Evolutionary conservation across 2,888 invertebrate species (phyloP).

Genomic region (Aricia artaxerxes): DNA sequence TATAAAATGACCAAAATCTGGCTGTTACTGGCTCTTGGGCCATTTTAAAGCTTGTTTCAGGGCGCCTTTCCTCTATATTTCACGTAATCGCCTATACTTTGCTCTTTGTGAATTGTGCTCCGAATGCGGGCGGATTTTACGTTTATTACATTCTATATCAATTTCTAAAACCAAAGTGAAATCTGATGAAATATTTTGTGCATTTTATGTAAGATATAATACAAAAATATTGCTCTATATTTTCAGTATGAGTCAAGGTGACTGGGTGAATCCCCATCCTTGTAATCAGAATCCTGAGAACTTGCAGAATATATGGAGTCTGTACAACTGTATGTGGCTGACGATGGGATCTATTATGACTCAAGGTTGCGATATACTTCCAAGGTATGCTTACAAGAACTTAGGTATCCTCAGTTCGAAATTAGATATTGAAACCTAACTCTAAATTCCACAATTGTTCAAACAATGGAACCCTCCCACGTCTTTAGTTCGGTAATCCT

Average conservation of each 20-base stretch:
- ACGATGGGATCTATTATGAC: conserved; percentile 95
- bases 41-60: neutral
- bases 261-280: conserved; percentile 96
- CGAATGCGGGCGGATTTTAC: neutral
- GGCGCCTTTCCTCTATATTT: conserved; percentile 1
- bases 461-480: neutral
- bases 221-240: neutral
- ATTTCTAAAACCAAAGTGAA: neutral
- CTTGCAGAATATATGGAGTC: conserved; percentile 92
- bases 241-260: conserved; percentile 90
- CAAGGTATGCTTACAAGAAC: conserved; percentile 81
- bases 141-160: neutral
- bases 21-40: no score
- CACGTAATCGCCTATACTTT: neutral
- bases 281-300: conserved; percentile 91
- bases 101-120: conserved; percentile 4
- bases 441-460: neutral
- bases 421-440: neutral
- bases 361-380: conserved; percentile 95
- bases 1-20: no score
- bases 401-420: neutral
- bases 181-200: neutral
- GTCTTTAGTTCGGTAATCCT: conserved; percentile 1
- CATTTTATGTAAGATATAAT: neutral
- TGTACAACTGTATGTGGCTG: conserved; percentile 95